These are phyloP conservation scores for Caenorhabditis tropicalis DNA, from an alignment of 1,140 invertebrate species.

Conservation along the genomic window DNA sequence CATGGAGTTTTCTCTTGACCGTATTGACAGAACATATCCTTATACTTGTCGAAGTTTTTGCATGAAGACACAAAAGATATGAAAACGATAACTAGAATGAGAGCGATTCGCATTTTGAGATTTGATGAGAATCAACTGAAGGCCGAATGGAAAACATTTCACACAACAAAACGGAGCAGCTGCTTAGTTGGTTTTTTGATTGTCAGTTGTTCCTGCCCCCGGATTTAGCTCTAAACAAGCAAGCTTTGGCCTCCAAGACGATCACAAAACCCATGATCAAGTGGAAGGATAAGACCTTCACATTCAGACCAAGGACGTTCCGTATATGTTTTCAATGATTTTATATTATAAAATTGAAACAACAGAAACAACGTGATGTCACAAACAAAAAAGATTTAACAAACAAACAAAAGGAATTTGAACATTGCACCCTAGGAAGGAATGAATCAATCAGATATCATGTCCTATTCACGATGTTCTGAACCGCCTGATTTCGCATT, in stretches of 20 bases:
- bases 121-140: not conserved
- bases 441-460: not conserved
- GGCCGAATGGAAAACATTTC: not conserved
- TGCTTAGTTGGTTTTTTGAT: not conserved
- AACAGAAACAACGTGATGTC: not conserved
- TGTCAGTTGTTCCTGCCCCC: slow-evolving; percentile 19
- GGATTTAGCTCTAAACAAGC: not conserved
- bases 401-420: not conserved
- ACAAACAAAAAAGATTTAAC: not conserved
- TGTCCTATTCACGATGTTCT: slow-evolving; percentile 51
- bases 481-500: slow-evolving; percentile 48
- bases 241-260: not conserved
- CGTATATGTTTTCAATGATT: not conserved
- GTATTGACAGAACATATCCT: slow-evolving; percentile 51
- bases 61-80: not conserved
- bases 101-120: slow-evolving; percentile 8
- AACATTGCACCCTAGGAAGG: not conserved
- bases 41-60: slow-evolving; percentile 49
- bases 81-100: slow-evolving; percentile 3
- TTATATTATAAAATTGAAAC: not conserved
- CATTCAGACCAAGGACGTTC: not conserved
- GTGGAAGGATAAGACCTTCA: not conserved
- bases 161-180: not conserved
- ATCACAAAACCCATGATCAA: not conserved
- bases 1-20: slow-evolving; percentile 35